These are phyloP conservation scores for Cyrtonyx montezumae DNA, from an alignment of 2,113 vertebrate species.

Conservation along the genomic window DNA sequence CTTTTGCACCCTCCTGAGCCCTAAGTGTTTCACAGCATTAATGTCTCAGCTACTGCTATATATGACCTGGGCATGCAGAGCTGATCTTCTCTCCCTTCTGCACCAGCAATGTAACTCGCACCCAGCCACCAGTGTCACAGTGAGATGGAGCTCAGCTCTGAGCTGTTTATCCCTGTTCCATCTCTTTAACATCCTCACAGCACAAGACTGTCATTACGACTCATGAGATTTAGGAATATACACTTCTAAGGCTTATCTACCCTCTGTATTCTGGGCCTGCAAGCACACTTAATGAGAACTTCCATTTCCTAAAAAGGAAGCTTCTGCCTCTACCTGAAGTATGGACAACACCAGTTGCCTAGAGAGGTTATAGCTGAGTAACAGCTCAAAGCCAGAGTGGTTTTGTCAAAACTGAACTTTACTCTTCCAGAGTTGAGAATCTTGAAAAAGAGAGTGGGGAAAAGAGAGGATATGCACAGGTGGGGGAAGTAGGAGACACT, in stretches of 20 bases:
- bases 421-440: not conserved
- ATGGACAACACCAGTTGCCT: not conserved
- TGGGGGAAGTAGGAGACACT: not conserved
- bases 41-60: not conserved
- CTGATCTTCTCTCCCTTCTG: not conserved
- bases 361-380: not conserved
- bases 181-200: not conserved
- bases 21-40: not conserved
- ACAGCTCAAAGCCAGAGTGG: not conserved
- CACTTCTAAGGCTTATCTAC: not conserved
- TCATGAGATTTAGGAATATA: not conserved
- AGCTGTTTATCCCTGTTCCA: not conserved
- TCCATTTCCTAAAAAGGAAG: not conserved
- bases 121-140: not conserved
- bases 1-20: not conserved
- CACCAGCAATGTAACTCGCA: rapidly evolving
- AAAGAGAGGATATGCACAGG: not conserved
- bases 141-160: not conserved
- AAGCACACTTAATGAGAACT: not conserved
- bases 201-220: constrained; percentile 24
- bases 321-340: not conserved
- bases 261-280: not conserved
- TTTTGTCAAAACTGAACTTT: not conserved
- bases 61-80: not conserved
- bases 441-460: not conserved